Evolutionary conservation across 2,113 vertebrate genomes (phyloP).

Genomic region (Isurus oxyrinchus): DNA sequence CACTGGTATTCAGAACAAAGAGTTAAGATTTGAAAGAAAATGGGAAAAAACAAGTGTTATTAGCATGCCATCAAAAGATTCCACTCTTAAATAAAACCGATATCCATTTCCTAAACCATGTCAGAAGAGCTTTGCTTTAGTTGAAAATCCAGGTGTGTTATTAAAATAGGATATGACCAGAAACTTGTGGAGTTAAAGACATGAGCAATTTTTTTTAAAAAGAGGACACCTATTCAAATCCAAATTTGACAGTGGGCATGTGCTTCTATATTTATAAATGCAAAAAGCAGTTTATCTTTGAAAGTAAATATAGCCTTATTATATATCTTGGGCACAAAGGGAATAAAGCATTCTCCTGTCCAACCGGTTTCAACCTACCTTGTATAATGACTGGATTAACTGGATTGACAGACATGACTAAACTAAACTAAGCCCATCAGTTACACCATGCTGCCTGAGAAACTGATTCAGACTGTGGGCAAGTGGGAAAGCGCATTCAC

Average conservation of each 20-base stretch:
- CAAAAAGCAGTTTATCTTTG: background rate
- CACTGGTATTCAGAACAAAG: background rate
- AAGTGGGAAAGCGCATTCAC: background rate
- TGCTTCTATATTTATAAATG: background rate
- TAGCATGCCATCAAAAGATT: background rate
- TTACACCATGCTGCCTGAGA: background rate
- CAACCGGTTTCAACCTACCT: background rate
- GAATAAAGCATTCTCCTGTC: background rate
- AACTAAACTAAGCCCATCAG: background rate
- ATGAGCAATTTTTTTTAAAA: background rate
- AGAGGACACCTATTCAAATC: background rate
- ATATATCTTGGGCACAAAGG: background rate
- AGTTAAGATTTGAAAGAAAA: background rate
- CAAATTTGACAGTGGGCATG: background rate
- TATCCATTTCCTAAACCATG: background rate
- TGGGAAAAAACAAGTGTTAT: background rate
- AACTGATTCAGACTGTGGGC: background rate
- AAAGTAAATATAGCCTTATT: background rate
- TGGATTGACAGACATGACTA: background rate
- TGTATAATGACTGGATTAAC: background rate
- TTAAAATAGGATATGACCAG: background rate
- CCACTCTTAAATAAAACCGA: background rate
- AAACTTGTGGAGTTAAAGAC: background rate
- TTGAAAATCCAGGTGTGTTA: background rate
- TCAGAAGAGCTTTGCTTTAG: background rate